A percentile compares a stretch with the other conserved stretches of the same genome.
Conservation (phyloP, 2,888 invertebrate species). For the Agonopterix arenella region DNA sequence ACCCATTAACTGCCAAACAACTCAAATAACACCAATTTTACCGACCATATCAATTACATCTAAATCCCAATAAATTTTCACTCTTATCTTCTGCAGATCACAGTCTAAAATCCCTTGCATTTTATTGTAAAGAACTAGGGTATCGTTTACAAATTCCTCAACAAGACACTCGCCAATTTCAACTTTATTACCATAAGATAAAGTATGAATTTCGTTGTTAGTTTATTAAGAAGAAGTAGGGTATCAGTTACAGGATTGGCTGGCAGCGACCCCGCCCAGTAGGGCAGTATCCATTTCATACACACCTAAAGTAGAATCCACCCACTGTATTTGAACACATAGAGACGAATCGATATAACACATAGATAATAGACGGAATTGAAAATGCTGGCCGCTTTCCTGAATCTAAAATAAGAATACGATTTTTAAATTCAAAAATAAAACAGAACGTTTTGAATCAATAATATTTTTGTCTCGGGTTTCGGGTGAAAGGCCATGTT, state of each 20-base stretch:
- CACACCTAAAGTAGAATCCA: conserved; percentile 55
- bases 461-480: too few relatives aligned
- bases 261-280: conserved; percentile 61
- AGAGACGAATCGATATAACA: not conserved
- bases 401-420: too few relatives aligned
- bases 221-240: conserved; percentile 52
- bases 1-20: not conserved
- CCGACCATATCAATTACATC: conserved; percentile 59
- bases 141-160: conserved; percentile 58
- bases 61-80: conserved; percentile 17
- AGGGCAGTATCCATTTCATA: conserved; percentile 63
- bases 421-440: too few relatives aligned
- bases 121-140: conserved; percentile 47
- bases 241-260: conserved; percentile 76
- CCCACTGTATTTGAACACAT: conserved; percentile 33
- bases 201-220: conserved; percentile 22
- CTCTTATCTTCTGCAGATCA: conserved; percentile 17
- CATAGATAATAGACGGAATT: not conserved
- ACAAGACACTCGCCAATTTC: conserved; percentile 15
- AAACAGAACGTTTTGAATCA: too few relatives aligned
- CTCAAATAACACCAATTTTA: conserved; percentile 36
- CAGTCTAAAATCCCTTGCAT: conserved; percentile 22
- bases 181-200: conserved; percentile 11
- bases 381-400: not conserved
- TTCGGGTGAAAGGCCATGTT: too few relatives aligned